phyloP scores from a whole-genome alignment of 2,888 invertebrate species.

The Oscheius myriophilus region DNA sequence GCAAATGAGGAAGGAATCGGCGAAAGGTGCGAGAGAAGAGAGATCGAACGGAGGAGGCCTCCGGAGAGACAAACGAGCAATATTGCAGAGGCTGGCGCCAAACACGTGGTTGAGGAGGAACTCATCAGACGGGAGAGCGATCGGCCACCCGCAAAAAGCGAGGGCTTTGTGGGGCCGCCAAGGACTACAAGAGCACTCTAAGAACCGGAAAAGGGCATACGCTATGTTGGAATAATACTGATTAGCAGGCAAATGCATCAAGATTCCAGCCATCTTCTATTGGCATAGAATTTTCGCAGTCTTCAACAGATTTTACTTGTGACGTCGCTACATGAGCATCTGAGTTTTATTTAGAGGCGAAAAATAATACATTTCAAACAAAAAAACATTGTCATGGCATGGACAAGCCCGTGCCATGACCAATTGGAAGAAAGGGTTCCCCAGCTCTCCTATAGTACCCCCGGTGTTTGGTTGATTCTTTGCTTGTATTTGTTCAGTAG shows the following conservation, averaged over 20 bases:
- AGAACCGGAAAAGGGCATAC: neutral
- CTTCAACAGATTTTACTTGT: no score
- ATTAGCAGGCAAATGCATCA: neutral
- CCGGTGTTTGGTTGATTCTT: no score
- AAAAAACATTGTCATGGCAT: no score
- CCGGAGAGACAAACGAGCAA: conserved; percentile 30
- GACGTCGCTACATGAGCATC: no score
- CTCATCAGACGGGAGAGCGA: conserved; percentile 28
- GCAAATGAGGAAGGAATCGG: neutral
- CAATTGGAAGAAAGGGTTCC: no score
- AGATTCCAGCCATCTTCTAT: no score
- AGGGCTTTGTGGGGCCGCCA: neutral
- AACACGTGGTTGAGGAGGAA: conserved; percentile 26
- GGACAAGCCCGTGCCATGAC: no score
- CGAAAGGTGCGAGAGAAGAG: neutral
- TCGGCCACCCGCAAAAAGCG: conserved; percentile 17
- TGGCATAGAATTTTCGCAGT: no score
- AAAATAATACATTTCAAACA: no score
- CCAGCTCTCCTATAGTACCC: no score
- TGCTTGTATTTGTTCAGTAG: no score
- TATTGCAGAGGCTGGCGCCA: conserved; percentile 26
- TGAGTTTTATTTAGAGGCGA: no score
- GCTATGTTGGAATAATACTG: neutral
- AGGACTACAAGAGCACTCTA: neutral
- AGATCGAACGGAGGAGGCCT: conserved; percentile 26